Percentiles rank a stretch among this genome's conserved stretches.
Evolutionary conservation across 2,113 vertebrate genomes (phyloP).

Genomic region (Peromyscus maniculatus): DNA sequence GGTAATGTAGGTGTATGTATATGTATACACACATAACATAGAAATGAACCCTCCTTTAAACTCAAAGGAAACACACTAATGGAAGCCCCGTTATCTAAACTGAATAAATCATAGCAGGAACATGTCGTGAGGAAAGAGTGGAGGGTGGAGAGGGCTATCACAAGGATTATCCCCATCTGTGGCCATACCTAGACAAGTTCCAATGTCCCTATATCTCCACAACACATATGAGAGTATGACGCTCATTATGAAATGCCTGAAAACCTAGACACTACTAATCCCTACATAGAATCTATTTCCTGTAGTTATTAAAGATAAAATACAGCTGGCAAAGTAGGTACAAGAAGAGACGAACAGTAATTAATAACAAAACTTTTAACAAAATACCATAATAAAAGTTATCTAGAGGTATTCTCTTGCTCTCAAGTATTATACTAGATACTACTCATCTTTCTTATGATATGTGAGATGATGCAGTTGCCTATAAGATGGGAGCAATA

Average conservation of each 20-base stretch:
- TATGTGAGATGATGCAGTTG: background rate
- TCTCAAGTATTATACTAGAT: background rate
- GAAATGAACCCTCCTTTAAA: background rate
- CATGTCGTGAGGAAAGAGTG: fast-evolving
- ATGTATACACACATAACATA: background rate
- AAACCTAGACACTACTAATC: background rate
- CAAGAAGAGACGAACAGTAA: background rate
- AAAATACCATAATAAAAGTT: background rate
- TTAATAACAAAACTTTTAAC: background rate
- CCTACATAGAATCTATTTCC: too few relatives aligned
- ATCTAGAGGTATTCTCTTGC: background rate
- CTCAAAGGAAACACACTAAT: background rate
- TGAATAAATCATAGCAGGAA: background rate
- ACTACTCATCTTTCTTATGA: background rate
- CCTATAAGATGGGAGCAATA: background rate
- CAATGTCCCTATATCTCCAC: fast-evolving
- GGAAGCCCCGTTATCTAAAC: background rate
- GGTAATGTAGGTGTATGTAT: too few relatives aligned
- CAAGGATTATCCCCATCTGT: background rate
- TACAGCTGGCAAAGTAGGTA: background rate
- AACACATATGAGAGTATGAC: background rate
- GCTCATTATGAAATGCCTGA: background rate
- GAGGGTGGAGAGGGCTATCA: background rate
- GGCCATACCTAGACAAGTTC: background rate
- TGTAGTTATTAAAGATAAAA: background rate